Evolutionary conservation across 2,113 vertebrate genomes (phyloP).

Genomic region (Crotalus viridis): DNA sequence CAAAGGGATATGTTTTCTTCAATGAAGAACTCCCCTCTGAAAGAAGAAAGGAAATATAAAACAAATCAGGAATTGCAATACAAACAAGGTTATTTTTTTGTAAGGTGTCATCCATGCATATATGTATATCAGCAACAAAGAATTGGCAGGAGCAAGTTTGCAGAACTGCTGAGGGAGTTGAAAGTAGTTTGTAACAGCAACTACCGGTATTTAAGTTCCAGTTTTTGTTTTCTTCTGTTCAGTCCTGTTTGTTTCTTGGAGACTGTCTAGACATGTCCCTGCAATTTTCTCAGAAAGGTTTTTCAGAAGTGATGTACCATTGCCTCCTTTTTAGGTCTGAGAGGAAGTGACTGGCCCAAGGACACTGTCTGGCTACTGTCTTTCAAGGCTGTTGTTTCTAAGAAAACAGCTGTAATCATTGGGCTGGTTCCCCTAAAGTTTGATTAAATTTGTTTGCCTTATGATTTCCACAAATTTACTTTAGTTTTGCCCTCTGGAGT

Average conservation of each 20-base stretch:
- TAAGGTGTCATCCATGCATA: background rate
- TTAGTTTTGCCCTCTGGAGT: background rate
- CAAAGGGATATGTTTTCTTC: background rate
- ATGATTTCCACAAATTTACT: background rate
- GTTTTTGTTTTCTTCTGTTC: background rate
- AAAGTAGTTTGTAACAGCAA: background rate
- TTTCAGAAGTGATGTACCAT: background rate
- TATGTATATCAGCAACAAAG: background rate
- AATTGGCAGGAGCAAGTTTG: background rate
- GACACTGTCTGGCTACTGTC: background rate
- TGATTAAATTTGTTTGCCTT: background rate
- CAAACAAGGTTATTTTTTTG: background rate
- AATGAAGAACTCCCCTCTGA: background rate
- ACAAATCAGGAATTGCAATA: background rate
- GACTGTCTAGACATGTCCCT: background rate
- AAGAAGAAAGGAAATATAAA: background rate
- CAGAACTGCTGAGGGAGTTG: background rate
- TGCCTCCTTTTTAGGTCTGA: background rate
- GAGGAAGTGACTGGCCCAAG: background rate
- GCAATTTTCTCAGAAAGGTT: background rate
- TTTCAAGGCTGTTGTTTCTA: background rate
- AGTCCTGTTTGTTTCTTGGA: background rate
- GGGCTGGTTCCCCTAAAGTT: background rate
- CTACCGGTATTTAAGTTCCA: background rate
- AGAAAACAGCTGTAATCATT: background rate